phyloP scores from a whole-genome alignment of 1,140 invertebrate species.

The Drosophila pandora region DNA sequence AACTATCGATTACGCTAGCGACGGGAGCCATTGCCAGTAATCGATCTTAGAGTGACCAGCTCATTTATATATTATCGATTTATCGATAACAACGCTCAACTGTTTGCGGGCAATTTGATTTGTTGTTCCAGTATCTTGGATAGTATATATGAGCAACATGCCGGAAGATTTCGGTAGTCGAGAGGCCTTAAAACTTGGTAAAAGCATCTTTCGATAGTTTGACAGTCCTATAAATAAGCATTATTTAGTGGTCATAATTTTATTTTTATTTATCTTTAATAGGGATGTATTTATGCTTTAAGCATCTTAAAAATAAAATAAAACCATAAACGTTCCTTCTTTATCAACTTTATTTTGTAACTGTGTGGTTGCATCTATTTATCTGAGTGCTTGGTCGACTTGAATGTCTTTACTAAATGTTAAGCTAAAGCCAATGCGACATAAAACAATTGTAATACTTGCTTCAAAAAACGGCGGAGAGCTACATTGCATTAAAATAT shows the following conservation, averaged over 20 bases:
- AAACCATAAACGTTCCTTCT: conserved; percentile 5
- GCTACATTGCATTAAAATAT: conserved; percentile 44
- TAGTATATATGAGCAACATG: neutral
- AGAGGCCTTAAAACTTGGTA: too few relatives aligned
- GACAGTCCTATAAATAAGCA: conserved; percentile 5
- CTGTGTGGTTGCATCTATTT: conserved; percentile 62
- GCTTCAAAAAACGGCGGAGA: conserved; percentile 45
- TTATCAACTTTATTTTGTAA: conserved; percentile 68
- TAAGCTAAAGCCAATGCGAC: conserved; percentile 66
- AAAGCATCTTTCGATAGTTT: conserved; percentile 15
- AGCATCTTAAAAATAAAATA: neutral
- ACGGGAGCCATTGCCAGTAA: neutral
- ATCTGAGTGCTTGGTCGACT: conserved; percentile 63
- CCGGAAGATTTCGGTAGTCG: neutral
- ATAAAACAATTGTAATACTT: conserved; percentile 41
- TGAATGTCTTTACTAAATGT: conserved; percentile 41
- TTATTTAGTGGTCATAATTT: too few relatives aligned
- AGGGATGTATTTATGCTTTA: neutral
- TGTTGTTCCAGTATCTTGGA: neutral
- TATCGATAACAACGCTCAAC: neutral
- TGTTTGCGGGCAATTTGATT: neutral
- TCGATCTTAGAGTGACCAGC: conserved; percentile 1
- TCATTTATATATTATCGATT: neutral
- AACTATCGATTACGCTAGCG: conserved; percentile 24
- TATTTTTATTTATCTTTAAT: too few relatives aligned